phyloP scores from a whole-genome alignment of 2,113 vertebrate genomes.

The cat (Felis catus) region F.catus_Fca126_mat1.0 CM031412.1:168009001-168009500 shows the following conservation, averaged over 20 bases:
- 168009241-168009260: background rate
- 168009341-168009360: background rate
- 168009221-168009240: background rate
- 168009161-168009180: background rate
- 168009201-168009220: background rate
- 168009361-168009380: background rate
- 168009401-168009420: slow-evolving; percentile 62
- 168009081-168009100: background rate
- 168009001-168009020: background rate
- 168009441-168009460: slow-evolving; percentile 74
- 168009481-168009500: slow-evolving; percentile 72
- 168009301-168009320: slow-evolving; percentile 42
- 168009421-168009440: slow-evolving; percentile 62
- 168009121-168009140: background rate
- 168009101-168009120: background rate
- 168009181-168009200: background rate
- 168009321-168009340: slow-evolving; percentile 12
- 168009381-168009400: slow-evolving; percentile 45
- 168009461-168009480: slow-evolving; percentile 69
- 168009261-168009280: background rate
- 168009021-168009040: background rate
- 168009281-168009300: background rate
- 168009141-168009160: background rate
- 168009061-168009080: background rate
- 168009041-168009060: background rate